A percentile compares a stretch with the other conserved stretches of the same genome.
phyloP scores from a whole-genome alignment of 2,797 vertebrate genomes.

The Dryobates pubescens region DNA sequence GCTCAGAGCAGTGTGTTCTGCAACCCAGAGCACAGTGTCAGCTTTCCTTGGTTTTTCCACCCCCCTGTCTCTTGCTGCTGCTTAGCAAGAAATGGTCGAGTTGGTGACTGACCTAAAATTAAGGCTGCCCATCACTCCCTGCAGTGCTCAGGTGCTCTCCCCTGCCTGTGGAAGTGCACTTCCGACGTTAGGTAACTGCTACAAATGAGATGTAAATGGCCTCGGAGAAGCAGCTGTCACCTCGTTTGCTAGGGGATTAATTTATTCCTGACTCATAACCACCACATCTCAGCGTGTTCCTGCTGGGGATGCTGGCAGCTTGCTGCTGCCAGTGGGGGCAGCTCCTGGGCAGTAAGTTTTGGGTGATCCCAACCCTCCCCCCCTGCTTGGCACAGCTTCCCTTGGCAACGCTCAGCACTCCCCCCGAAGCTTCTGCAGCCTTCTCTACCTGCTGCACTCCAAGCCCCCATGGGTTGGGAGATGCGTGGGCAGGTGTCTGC shows the following conservation, averaged over 20 bases:
- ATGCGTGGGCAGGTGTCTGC: background rate
- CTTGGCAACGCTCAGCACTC: rapidly evolving
- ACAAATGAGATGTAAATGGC: conserved; percentile 59
- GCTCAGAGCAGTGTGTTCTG: background rate
- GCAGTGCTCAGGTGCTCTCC: background rate
- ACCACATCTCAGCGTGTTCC: background rate
- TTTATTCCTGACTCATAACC: conserved; percentile 33
- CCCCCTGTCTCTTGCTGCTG: rapidly evolving
- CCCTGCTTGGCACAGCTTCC: rapidly evolving
- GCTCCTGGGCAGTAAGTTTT: background rate
- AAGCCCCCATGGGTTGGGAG: background rate
- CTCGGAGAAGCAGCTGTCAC: conserved; percentile 37
- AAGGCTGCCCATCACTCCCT: background rate
- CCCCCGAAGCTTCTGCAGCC: background rate
- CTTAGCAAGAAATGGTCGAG: background rate
- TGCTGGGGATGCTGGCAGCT: background rate
- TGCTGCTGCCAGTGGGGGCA: background rate
- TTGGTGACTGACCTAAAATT: background rate
- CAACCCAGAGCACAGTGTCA: background rate
- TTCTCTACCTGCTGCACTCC: background rate
- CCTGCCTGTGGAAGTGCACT: conserved; percentile 6
- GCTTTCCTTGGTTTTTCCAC: background rate
- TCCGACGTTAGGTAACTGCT: conserved; percentile 14
- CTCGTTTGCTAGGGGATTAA: conserved; percentile 15
- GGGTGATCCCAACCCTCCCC: rapidly evolving